phyloP scores from a whole-genome alignment of 2,888 invertebrate genomes.

The Agrotis segetum region DNA sequence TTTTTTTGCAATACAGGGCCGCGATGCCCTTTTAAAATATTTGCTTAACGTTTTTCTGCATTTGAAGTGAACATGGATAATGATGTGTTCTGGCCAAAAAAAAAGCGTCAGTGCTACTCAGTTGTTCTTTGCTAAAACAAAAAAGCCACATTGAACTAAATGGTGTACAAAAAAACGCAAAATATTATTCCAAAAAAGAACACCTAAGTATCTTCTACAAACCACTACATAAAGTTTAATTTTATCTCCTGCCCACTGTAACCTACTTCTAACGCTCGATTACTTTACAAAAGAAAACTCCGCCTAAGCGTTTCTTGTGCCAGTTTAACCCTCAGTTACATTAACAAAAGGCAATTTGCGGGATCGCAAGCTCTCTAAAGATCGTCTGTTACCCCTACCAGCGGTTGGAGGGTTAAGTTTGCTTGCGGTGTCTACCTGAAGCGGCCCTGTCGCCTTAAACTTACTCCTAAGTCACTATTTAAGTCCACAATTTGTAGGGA shows the following conservation, averaged over 20 bases:
- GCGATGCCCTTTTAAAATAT: no score
- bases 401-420: conserved; percentile 56
- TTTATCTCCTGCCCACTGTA: neutral
- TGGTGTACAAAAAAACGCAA: no score
- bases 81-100: no score
- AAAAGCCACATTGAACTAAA: no score
- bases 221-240: neutral
- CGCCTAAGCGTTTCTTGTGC: conserved; percentile 31
- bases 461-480: conserved; percentile 48
- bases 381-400: conserved; percentile 43
- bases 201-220: neutral
- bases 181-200: no score
- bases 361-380: conserved; percentile 48
- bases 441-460: conserved; percentile 48
- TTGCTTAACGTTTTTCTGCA: no score
- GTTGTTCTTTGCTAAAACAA: no score
- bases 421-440: conserved; percentile 59
- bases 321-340: conserved; percentile 49
- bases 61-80: no score
- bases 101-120: no score
- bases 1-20: no score
- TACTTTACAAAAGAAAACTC: conserved; percentile 41
- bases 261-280: conserved; percentile 15
- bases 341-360: conserved; percentile 59
- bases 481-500: conserved; percentile 58